Conservation (phyloP, 2,797 vertebrate genomes). For the Oreortyx pictus region DNA sequence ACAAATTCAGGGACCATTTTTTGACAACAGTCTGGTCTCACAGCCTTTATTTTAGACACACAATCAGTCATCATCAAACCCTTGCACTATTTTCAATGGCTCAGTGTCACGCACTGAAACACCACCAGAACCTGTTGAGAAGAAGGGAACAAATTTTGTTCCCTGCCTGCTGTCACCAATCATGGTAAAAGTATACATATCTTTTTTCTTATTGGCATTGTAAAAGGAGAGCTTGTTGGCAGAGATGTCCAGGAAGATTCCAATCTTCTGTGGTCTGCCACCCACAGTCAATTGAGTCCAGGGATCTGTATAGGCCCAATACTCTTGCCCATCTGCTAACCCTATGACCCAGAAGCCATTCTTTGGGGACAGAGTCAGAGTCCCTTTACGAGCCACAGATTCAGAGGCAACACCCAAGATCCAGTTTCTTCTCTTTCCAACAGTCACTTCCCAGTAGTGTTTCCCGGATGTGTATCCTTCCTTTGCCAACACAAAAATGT, state of each 20-base stretch:
- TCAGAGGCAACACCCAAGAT: neutral
- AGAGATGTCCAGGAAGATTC: neutral
- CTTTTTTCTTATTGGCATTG: too few relatives aligned
- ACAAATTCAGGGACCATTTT: neutral
- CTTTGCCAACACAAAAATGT: neutral
- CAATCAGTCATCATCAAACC: neutral
- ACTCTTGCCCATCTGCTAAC: accelerated
- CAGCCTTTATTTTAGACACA: neutral
- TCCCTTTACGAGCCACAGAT: neutral
- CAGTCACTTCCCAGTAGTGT: neutral
- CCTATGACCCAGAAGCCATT: neutral
- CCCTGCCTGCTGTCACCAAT: neutral
- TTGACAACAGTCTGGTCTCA: neutral
- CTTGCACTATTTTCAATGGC: neutral
- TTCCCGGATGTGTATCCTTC: neutral
- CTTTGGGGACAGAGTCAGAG: neutral
- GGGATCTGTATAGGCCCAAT: neutral
- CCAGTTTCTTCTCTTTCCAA: neutral
- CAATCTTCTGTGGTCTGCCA: neutral
- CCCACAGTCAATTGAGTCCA: neutral
- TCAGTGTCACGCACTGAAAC: neutral
- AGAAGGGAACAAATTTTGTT: neutral
- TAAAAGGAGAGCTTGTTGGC: neutral
- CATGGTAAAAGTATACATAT: neutral
- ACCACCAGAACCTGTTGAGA: neutral